A percentile compares a stretch with the other conserved stretches of the same genome.
Conservation (phyloP, 2,888 invertebrate genomes). For the Scrobipalpa costella region DNA sequence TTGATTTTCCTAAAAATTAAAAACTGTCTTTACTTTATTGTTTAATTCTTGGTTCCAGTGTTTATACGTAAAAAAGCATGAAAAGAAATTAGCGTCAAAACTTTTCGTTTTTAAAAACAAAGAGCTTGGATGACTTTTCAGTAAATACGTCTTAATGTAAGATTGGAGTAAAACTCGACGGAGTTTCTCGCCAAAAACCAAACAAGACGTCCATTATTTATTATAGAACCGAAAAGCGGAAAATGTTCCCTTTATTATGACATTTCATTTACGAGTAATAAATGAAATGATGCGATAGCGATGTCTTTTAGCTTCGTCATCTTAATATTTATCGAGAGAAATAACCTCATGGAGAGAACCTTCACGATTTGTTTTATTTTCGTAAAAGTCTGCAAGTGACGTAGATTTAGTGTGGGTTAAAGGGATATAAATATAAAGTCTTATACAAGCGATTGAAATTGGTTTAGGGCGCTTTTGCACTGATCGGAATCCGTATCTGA, state of each 20-base stretch:
- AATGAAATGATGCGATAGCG: slow-evolving; percentile 4
- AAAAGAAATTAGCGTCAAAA: neutral
- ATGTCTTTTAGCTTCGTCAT: neutral
- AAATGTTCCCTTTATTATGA: neutral
- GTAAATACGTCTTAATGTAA: neutral
- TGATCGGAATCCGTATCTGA: too few relatives aligned
- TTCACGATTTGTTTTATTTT: neutral
- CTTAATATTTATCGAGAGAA: neutral
- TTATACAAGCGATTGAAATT: too few relatives aligned
- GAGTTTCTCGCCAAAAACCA: neutral
- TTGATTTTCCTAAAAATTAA: too few relatives aligned
- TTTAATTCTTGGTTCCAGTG: too few relatives aligned
- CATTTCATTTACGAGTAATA: slow-evolving; percentile 6
- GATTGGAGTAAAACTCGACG: slow-evolving; percentile 11
- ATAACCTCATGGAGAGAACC: too few relatives aligned
- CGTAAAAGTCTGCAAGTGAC: neutral
- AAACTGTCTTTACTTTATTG: too few relatives aligned
- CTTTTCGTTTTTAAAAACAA: neutral
- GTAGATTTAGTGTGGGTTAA: neutral
- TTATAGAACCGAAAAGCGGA: slow-evolving; percentile 1
- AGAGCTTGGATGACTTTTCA: slow-evolving; percentile 3
- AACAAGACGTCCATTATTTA: slow-evolving; percentile 10
- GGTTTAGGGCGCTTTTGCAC: too few relatives aligned
- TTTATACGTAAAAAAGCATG: neutral
- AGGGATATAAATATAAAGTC: too few relatives aligned